A percentile compares a stretch with the other conserved stretches of the same genome.
Conservation (phyloP, 2,797 vertebrate species). For the Hydrocynus forskahlii region DNA sequence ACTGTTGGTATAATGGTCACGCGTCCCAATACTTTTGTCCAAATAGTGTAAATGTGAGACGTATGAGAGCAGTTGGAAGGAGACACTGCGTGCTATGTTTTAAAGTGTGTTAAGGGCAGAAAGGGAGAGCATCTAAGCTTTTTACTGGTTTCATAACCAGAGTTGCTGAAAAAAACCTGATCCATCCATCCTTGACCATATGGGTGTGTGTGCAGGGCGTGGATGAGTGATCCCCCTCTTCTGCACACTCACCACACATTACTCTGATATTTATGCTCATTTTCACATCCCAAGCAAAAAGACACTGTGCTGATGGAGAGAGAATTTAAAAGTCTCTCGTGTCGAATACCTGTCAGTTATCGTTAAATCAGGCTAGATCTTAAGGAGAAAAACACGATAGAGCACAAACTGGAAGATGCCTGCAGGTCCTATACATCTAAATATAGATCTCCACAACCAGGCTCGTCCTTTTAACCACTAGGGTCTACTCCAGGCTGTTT, state of each 20-base stretch:
- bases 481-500: neutral
- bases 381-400: neutral
- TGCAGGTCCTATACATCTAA: neutral
- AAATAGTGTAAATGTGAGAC: too few relatives aligned
- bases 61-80: too few relatives aligned
- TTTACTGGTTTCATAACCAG: slow-evolving; percentile 1
- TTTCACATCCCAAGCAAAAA: neutral
- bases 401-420: neutral
- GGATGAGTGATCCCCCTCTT: slow-evolving; percentile 32
- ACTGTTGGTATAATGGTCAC: too few relatives aligned
- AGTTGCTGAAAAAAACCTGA: neutral
- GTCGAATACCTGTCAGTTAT: neutral
- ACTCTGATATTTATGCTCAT: neutral
- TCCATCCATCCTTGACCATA: neutral
- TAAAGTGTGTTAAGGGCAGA: too few relatives aligned
- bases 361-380: neutral
- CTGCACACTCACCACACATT: slow-evolving; percentile 27
- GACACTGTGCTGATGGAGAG: neutral
- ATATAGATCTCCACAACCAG: neutral
- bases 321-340: neutral
- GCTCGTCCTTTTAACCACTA: neutral
- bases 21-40: too few relatives aligned
- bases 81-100: too few relatives aligned
- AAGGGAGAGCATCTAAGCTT: neutral
- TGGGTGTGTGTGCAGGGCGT: slow-evolving; percentile 21